Conservation (phyloP, 2,888 invertebrate genomes). For the Nudaria mundana region DNA sequence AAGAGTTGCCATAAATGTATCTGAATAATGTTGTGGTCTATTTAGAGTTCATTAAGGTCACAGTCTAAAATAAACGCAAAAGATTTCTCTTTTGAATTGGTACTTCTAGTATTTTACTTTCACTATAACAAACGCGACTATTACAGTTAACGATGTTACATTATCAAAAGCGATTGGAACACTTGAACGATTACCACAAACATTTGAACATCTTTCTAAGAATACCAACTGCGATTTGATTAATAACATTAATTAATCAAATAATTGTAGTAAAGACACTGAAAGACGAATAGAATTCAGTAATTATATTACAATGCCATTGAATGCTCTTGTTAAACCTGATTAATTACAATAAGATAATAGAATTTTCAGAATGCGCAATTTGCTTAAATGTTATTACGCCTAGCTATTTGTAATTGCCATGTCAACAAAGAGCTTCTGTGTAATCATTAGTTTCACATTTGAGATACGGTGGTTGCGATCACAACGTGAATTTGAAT, state of each 20-base stretch:
- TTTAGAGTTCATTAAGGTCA: slow-evolving; percentile 6
- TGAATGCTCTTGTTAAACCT: slow-evolving; percentile 30
- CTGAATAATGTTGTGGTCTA: background rate
- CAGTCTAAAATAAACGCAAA: slow-evolving; percentile 2
- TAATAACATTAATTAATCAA: slow-evolving; percentile 31
- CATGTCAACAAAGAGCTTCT: slow-evolving; percentile 39
- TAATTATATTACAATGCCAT: slow-evolving; percentile 24
- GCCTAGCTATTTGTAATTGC: slow-evolving; percentile 44
- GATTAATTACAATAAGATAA: slow-evolving; percentile 29
- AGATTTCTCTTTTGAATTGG: slow-evolving; percentile 7
- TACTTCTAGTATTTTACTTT: slow-evolving; percentile 8
- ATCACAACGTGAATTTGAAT: slow-evolving; percentile 41
- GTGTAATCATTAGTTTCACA: slow-evolving; percentile 47
- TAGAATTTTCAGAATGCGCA: slow-evolving; percentile 22
- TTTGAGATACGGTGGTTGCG: slow-evolving; percentile 35
- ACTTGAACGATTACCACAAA: slow-evolving; percentile 9
- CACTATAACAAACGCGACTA: slow-evolving; percentile 7
- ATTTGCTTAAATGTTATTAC: slow-evolving; percentile 37
- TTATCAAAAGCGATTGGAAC: slow-evolving; percentile 17
- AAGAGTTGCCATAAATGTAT: no score
- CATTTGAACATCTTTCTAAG: slow-evolving; percentile 13
- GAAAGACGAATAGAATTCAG: slow-evolving; percentile 30
- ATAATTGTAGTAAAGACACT: slow-evolving; percentile 22
- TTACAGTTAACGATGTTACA: slow-evolving; percentile 10
- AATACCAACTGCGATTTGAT: slow-evolving; percentile 24